A percentile compares a stretch with the other conserved stretches of the same genome.
Evolutionary conservation across 2,113 vertebrate species (phyloP).

Genomic region (Atlantisia rogersi): DNA sequence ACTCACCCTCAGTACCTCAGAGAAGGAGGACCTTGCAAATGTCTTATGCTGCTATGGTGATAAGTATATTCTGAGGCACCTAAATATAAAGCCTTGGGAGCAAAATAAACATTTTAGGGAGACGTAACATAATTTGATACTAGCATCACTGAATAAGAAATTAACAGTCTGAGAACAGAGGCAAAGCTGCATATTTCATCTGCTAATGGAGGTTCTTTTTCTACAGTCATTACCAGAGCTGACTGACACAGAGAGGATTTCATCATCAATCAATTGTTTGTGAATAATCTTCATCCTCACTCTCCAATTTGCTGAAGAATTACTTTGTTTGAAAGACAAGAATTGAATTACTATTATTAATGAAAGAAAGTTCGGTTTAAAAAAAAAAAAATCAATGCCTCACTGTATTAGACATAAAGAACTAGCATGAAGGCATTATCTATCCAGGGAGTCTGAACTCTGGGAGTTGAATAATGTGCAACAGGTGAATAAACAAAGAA

Average conservation of each 20-base stretch:
- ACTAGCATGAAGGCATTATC: not conserved
- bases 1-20: not conserved
- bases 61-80: not conserved
- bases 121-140: not conserved
- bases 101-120: constrained; percentile 1
- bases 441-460: not conserved
- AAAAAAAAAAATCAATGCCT: not conserved
- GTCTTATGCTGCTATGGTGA: not conserved
- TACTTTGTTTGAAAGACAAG: constrained; percentile 45
- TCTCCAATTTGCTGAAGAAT: constrained; percentile 54
- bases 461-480: not conserved
- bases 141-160: constrained; percentile 21
- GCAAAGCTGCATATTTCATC: constrained; percentile 44
- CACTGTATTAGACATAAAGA: not conserved
- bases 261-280: constrained; percentile 52
- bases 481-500: constrained; percentile 32
- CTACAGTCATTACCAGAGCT: constrained; percentile 41
- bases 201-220: constrained; percentile 35
- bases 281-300: constrained; percentile 48
- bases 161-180: constrained; percentile 36
- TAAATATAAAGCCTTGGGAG: not conserved
- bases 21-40: not conserved
- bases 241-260: constrained; percentile 44
- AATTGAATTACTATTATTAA: constrained; percentile 54
- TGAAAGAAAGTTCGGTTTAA: constrained; percentile 20